Percentiles rank a stretch among this genome's conserved stretches.
These are phyloP conservation scores for Danionella dracula DNA, from an alignment of 2,797 vertebrate species.

Conservation along the genomic window DNA sequence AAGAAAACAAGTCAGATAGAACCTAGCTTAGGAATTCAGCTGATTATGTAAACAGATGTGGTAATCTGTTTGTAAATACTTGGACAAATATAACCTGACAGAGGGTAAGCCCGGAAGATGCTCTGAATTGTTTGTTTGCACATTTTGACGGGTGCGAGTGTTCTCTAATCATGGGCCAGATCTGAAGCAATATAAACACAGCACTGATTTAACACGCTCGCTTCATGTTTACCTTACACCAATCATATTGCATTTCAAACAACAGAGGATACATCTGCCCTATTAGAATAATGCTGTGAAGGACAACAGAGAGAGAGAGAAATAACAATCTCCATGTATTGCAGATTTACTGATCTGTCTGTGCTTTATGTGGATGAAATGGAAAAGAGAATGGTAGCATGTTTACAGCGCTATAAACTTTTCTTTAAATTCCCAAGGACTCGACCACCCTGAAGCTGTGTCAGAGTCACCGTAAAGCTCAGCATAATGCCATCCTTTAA, in stretches of 20 bases:
- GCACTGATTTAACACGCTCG: constrained; percentile 20
- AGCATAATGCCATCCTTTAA: constrained; percentile 65
- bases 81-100: constrained; percentile 4
- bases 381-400: constrained; percentile 73
- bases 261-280: constrained; percentile 25
- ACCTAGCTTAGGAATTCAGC: not conserved
- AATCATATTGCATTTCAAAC: constrained; percentile 17
- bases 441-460: constrained; percentile 66
- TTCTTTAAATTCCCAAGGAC: constrained; percentile 75
- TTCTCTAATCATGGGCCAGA: not conserved
- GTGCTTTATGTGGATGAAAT: constrained; percentile 73
- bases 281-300: constrained; percentile 32
- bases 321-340: constrained; percentile 46
- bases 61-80: constrained; percentile 12
- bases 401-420: constrained; percentile 77
- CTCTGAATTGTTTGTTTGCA: constrained; percentile 4
- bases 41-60: constrained; percentile 2
- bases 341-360: constrained; percentile 72
- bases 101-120: not conserved
- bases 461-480: constrained; percentile 56
- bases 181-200: constrained; percentile 21
- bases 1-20: too few relatives aligned
- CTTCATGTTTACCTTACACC: constrained; percentile 23
- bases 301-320: constrained; percentile 14
- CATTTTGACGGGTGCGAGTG: not conserved